phyloP scores from a whole-genome alignment of 35 echinoderm and acorn worm species.

The Patiria miniata region DNA sequence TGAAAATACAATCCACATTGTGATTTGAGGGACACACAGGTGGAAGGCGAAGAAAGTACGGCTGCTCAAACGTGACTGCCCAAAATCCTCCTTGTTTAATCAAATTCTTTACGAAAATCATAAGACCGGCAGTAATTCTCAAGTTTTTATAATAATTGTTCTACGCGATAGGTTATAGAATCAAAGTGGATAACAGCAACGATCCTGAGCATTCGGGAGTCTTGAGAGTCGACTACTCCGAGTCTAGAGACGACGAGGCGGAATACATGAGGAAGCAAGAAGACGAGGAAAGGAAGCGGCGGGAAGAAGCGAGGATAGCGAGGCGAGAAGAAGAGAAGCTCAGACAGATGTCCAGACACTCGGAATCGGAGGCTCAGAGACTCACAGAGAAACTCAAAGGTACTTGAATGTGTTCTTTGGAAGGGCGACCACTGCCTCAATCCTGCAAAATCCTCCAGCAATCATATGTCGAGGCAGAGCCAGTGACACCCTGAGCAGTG shows the following conservation, averaged over 20 bases:
- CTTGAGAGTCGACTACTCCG: conserved; percentile 66
- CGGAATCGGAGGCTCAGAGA: conserved; percentile 28
- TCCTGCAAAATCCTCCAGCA: no score
- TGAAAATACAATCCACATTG: no score
- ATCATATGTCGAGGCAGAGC: no score
- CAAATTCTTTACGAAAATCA: no score
- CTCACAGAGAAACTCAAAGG: conserved; percentile 67
- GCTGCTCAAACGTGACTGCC: no score
- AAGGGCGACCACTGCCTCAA: no score
- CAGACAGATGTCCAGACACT: not conserved
- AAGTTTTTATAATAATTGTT: not conserved
- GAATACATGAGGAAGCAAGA: conserved; percentile 59
- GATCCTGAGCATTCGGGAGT: conserved; percentile 45
- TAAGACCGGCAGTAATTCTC: no score
- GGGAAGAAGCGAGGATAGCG: not conserved
- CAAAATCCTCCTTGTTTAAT: no score
- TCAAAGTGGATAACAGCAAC: conserved; percentile 32
- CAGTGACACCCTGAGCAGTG: no score
- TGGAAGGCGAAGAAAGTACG: no score
- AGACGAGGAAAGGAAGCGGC: not conserved
- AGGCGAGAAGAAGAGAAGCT: conserved; percentile 4
- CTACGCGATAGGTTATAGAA: conserved; percentile 37
- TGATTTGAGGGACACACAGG: no score
- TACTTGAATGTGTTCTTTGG: conserved; percentile 13
- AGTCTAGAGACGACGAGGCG: conserved; percentile 63